Evolutionary conservation across 2,113 vertebrate genomes (phyloP).

Genomic region (Etheostoma spectabile): DNA sequence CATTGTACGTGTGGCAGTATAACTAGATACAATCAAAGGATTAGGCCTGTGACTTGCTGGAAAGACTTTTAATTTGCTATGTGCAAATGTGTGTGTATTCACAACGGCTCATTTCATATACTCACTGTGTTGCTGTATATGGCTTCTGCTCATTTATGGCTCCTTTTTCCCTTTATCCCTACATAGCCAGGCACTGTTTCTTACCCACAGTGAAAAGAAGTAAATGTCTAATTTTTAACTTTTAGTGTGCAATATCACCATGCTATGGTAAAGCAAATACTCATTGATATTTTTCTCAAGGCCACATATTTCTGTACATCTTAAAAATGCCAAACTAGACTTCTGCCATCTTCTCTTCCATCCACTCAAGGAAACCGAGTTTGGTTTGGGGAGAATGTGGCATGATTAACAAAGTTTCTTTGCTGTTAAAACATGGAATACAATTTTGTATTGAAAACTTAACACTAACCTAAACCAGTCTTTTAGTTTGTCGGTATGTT

Average conservation of each 20-base stretch:
- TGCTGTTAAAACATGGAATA: constrained; percentile 30
- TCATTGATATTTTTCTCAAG: constrained; percentile 41
- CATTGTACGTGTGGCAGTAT: background rate
- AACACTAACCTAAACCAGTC: constrained; percentile 22
- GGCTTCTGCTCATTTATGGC: constrained; percentile 81
- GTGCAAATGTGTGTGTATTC: constrained; percentile 50
- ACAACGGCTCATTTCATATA: constrained; percentile 29
- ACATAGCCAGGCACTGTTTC: constrained; percentile 64
- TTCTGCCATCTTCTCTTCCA: constrained; percentile 12
- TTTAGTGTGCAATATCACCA: constrained; percentile 50
- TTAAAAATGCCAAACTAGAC: constrained; percentile 25
- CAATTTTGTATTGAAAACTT: constrained; percentile 24
- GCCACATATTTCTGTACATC: constrained; percentile 30
- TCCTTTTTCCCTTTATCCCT: constrained; percentile 69
- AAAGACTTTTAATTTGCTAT: constrained; percentile 34
- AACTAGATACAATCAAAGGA: constrained; percentile 18
- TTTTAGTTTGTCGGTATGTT: constrained; percentile 36
- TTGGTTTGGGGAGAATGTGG: constrained; percentile 41
- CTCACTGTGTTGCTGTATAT: constrained; percentile 64
- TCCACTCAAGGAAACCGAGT: constrained; percentile 13
- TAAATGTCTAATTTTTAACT: constrained; percentile 34
- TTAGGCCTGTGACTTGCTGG: constrained; percentile 24
- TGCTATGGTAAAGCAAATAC: constrained; percentile 44
- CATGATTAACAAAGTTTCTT: constrained; percentile 16
- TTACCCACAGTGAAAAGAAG: constrained; percentile 50